Evolutionary conservation across 2,888 invertebrate species (phyloP).

Genomic region (Chrysopilus asiliformis): DNA sequence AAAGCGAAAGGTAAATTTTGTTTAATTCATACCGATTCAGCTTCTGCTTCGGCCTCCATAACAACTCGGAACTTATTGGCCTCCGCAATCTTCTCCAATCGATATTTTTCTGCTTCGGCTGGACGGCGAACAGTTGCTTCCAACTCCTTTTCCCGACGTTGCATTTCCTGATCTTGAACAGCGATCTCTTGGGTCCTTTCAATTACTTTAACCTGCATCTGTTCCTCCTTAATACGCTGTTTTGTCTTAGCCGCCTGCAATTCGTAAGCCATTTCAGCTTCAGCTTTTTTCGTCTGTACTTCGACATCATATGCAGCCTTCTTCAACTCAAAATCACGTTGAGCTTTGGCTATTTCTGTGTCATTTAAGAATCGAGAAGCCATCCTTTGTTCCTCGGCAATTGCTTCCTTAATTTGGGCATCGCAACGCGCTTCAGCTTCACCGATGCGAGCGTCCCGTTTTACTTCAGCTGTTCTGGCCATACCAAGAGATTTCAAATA

Average conservation of each 20-base stretch:
- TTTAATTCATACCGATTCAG: constrained; percentile 58
- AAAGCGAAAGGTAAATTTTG: not conserved
- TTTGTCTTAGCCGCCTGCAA: constrained; percentile 91
- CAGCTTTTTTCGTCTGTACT: constrained; percentile 78
- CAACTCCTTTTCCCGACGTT: constrained; percentile 78
- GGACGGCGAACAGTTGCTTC: constrained; percentile 88
- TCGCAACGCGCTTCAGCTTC: constrained; percentile 93
- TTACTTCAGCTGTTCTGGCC: constrained; percentile 90
- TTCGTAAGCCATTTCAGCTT: constrained; percentile 87
- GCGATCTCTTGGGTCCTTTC: constrained; percentile 87
- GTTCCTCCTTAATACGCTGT: constrained; percentile 90
- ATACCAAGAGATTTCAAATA: constrained; percentile 89
- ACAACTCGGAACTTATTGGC: constrained; percentile 77
- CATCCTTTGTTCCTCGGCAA: constrained; percentile 94
- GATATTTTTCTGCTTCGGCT: constrained; percentile 88
- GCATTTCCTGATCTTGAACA: constrained; percentile 93
- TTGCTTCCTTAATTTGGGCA: constrained; percentile 62
- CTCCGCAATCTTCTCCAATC: constrained; percentile 85
- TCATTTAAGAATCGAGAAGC: constrained; percentile 88
- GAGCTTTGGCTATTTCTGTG: constrained; percentile 93
- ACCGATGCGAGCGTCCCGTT: constrained; percentile 90
- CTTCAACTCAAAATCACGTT: constrained; percentile 91
- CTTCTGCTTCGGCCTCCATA: constrained; percentile 92
- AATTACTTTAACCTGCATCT: constrained; percentile 91
- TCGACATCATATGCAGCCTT: constrained; percentile 95